phyloP scores from a whole-genome alignment of 2,797 vertebrate species.

The Sebastes ruberrimus region DNA sequence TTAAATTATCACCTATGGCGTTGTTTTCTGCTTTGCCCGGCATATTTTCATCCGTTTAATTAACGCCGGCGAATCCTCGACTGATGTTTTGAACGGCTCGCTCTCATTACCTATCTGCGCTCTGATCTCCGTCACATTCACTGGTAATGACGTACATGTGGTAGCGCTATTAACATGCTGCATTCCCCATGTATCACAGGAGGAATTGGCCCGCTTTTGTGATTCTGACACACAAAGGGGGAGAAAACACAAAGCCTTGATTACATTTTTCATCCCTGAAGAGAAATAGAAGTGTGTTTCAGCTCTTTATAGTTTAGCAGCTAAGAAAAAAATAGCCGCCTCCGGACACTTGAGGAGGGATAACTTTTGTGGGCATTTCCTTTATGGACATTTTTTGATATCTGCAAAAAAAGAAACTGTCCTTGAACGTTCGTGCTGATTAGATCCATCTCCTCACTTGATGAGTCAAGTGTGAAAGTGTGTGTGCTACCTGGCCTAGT shows the following conservation, averaged over 20 bases:
- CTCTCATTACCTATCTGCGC: constrained; percentile 57
- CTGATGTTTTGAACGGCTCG: constrained; percentile 48
- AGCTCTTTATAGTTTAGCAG: constrained; percentile 29
- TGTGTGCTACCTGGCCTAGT: constrained; percentile 41
- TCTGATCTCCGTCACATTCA: constrained; percentile 40
- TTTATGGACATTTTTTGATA: constrained; percentile 18
- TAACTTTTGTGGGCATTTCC: constrained; percentile 4
- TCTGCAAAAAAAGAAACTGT: constrained; percentile 28
- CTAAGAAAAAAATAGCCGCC: constrained; percentile 1
- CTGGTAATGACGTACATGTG: constrained; percentile 42
- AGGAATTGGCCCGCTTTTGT: constrained; percentile 32
- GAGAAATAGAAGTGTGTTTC: constrained; percentile 30
- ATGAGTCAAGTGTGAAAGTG: constrained; percentile 50
- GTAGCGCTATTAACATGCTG: constrained; percentile 24
- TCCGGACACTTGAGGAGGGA: not conserved
- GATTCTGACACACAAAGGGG: not conserved
- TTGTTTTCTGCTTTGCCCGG: constrained; percentile 7
- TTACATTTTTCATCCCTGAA: constrained; percentile 38
- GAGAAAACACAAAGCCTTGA: not conserved
- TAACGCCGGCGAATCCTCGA: constrained; percentile 40
- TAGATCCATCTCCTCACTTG: constrained; percentile 42
- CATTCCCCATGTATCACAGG: constrained; percentile 16
- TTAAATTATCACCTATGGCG: constrained; percentile 3
- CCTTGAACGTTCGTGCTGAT: constrained; percentile 49
- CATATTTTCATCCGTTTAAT: constrained; percentile 61